phyloP scores from a whole-genome alignment of 2,888 invertebrate genomes.

The Saturnia pavonia region DNA sequence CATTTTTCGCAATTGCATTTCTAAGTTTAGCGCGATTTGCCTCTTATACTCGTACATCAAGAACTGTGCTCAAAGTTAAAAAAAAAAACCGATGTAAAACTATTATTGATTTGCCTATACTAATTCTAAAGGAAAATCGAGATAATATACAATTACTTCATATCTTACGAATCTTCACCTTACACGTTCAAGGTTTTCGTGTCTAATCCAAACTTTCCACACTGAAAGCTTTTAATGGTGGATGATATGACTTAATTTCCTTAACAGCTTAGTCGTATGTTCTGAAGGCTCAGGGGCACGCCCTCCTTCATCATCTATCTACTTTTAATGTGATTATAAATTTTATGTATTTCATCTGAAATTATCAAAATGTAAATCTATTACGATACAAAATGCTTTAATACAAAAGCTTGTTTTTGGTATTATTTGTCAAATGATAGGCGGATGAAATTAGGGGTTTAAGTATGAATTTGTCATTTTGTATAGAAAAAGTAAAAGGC shows the following conservation, averaged over 20 bases:
- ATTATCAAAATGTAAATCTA: not conserved
- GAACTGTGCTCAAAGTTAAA: not conserved
- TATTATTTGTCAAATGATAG: no score
- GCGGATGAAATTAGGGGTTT: no score
- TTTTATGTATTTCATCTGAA: not conserved
- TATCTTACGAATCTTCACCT: not conserved
- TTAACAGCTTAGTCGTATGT: not conserved
- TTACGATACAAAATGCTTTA: no score
- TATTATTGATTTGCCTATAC: not conserved
- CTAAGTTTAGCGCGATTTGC: not conserved
- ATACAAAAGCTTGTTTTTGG: no score
- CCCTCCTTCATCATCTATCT: not conserved
- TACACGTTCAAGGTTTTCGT: not conserved
- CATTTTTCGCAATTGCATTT: not conserved
- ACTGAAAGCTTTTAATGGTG: not conserved
- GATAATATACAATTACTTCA: not conserved
- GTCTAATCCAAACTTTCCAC: slow-evolving; percentile 1
- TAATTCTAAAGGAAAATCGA: not conserved
- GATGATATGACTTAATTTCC: not conserved
- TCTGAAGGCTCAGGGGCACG: not conserved
- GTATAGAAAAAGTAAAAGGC: no score
- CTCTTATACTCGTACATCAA: not conserved
- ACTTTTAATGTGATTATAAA: not conserved
- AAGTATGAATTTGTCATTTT: no score
- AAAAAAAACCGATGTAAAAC: not conserved